phyloP scores from a whole-genome alignment of 1,140 invertebrate genomes.

The Caerostris darwini region DNA sequence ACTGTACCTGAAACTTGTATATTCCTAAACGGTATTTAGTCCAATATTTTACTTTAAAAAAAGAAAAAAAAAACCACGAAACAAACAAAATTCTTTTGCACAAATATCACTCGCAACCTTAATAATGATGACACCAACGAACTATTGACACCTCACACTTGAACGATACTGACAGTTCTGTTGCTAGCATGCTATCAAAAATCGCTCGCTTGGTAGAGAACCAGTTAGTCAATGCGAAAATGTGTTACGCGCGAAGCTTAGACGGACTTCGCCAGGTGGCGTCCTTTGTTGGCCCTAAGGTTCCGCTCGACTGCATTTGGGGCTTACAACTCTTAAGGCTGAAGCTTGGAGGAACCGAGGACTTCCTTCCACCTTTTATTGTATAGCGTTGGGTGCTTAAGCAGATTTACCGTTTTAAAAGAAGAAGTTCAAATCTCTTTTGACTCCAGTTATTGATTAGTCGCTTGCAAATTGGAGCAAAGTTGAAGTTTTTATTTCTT shows the following conservation, averaged over 20 bases:
- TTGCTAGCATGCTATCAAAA: neutral
- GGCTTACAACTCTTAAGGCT: neutral
- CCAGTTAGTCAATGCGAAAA: slow-evolving; percentile 35
- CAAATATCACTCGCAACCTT: neutral
- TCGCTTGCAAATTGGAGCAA: neutral
- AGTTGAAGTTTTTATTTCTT: neutral
- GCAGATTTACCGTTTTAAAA: neutral
- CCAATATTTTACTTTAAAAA: neutral
- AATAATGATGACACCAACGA: neutral
- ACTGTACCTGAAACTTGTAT: slow-evolving; percentile 2
- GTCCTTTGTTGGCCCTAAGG: neutral
- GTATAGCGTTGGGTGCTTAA: neutral
- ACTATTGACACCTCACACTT: neutral
- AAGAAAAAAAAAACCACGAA: neutral
- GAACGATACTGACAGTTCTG: neutral
- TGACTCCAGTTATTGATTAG: slow-evolving; percentile 33
- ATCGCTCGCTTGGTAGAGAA: neutral
- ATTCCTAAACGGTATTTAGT: neutral
- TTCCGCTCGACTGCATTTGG: slow-evolving; percentile 18
- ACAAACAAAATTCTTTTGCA: neutral
- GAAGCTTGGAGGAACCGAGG: neutral
- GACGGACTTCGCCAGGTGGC: slow-evolving; percentile 56
- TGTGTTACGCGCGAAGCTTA: slow-evolving; percentile 66
- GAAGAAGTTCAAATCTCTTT: neutral
- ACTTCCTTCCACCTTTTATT: slow-evolving; percentile 13